Evolutionary conservation across 2,888 invertebrate species (phyloP), one percentile per base, ranked within the genome.

Genomic region (Leptothorax acervorum): DNA sequence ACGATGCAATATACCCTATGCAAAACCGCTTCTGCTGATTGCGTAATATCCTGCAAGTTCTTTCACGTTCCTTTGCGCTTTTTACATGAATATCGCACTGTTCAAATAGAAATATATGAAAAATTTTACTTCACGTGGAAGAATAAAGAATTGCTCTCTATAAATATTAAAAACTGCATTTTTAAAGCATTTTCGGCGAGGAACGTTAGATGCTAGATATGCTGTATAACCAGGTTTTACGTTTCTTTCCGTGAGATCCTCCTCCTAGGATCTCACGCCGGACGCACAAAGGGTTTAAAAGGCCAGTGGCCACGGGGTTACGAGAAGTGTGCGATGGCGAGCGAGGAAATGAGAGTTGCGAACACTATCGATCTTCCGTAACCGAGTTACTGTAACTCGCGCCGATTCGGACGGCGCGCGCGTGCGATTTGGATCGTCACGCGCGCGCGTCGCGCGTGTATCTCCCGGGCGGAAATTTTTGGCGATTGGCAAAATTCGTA

Each of bases 401-500:
- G 23, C 12, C 35, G 79, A 63, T 76, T 75, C 39, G 57, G 60
- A 11, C 39, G 3, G n/a, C 45, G 31, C 62, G 31, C 62, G 63
- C 23, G 63, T 39, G 6, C 74, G 48, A 57, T 68, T 70, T 3
- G 28, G 71, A 71, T 60, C 79, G 42, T 81, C 60, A 60, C 60
- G 48, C 35, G 48, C 60, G 48, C 35, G 48, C 79, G 68, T 48
- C 79, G 60, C 73, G 42, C 60, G 75, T n/a, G 45, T 45, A 31
- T 66, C 79, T 60, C 3, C 2, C 48, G 57, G 9, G 8, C 60
- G 71, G 51, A 62, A 71, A 71, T 71, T 81, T 71, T 51, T 48
- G 60, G 35, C 15, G 71, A 81, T 71, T 35, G 79, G 71, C 79
- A 60, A 71, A 60, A 71, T 71, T 60, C 60, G 23, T 62, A 62